Evolutionary conservation across 2,113 vertebrate genomes (phyloP).

Genomic region (Bucco capensis): DNA sequence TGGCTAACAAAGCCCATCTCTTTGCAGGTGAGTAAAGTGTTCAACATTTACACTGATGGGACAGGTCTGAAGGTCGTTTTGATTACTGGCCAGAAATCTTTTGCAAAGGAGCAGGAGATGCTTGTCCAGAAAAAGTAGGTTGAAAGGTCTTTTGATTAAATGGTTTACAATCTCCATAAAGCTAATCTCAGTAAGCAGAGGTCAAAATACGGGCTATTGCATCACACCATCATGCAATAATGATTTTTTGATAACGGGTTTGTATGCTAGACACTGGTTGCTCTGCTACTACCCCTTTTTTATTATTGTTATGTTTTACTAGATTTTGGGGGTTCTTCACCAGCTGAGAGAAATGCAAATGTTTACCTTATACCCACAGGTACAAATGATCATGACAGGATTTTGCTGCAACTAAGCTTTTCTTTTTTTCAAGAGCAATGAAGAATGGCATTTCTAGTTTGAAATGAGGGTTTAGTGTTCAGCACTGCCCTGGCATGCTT

Average conservation of each 20-base stretch:
- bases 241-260: neutral
- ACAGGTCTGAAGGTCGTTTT: slow-evolving; percentile 81
- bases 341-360: neutral
- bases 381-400: neutral
- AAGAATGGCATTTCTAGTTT: neutral
- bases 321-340: neutral
- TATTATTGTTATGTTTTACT: neutral
- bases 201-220: neutral
- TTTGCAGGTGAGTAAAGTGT: slow-evolving; percentile 88
- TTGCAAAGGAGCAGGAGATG: slow-evolving; percentile 83
- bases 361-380: neutral
- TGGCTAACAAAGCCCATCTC: neutral
- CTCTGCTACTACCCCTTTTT: neutral
- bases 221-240: neutral
- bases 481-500: neutral
- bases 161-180: neutral
- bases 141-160: neutral
- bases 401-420: neutral
- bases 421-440: neutral
- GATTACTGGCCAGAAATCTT: slow-evolving; percentile 85
- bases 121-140: slow-evolving; percentile 84
- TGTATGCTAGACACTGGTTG: neutral
- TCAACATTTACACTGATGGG: slow-evolving; percentile 82
- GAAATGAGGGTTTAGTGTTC: neutral
- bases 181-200: neutral